These are phyloP conservation scores for Apteryx owenii DNA, from an alignment of 2,113 vertebrate genomes.

Conservation along the genomic window DNA sequence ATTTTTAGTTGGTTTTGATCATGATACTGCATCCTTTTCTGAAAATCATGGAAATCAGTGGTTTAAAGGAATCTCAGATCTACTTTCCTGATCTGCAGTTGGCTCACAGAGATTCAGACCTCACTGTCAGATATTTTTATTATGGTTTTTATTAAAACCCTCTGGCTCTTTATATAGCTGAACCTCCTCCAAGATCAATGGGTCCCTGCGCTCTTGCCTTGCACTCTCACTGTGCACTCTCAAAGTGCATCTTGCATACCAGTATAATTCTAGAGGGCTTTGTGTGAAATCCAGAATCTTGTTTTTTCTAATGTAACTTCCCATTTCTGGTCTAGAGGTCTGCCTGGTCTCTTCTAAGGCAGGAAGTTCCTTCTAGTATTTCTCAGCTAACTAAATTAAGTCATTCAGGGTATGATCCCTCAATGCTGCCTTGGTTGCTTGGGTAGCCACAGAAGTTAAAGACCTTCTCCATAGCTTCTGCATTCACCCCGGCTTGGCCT, in stretches of 20 bases:
- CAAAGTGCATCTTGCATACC: not conserved
- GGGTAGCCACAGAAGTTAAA: not conserved
- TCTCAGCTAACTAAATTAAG: not conserved
- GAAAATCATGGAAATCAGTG: not conserved
- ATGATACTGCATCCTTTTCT: not conserved
- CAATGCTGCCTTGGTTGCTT: not conserved
- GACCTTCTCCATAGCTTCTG: not conserved
- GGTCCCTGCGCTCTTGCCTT: not conserved
- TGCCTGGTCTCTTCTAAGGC: not conserved
- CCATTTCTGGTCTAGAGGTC: not conserved
- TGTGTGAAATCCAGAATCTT: not conserved
- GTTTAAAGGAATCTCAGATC: not conserved
- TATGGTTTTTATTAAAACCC: not conserved
- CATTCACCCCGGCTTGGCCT: not conserved
- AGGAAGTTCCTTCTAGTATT: not conserved
- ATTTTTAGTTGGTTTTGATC: not conserved
- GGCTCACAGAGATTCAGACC: not conserved
- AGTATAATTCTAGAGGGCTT: not conserved
- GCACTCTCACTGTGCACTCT: not conserved
- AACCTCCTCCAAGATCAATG: not conserved
- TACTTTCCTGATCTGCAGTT: not conserved
- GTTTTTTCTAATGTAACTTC: not conserved
- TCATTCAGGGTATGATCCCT: not conserved
- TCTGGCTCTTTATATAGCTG: not conserved
- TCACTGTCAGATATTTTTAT: not conserved